Evolutionary conservation across 2,797 vertebrate species (phyloP), one percentile per base, ranked within the genome.

Genomic region (Toxotes lorentzi): DNA sequence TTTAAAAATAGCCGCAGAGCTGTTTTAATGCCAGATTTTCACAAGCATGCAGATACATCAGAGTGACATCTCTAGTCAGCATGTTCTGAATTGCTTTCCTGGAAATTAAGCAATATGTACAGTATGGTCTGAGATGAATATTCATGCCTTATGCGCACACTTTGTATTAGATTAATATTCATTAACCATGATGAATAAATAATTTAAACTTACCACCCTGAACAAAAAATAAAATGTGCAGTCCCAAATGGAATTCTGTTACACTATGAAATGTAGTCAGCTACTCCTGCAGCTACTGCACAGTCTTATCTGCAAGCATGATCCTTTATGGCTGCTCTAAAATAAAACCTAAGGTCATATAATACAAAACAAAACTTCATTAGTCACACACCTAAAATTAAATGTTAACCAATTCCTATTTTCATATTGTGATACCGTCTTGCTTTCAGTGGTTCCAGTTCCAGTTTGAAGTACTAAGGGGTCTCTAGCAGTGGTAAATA

Each of bases 261-360:
- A 45, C 41, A 4, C 14, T 48, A 11, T 57, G 27, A 63, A 71
- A 76, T 51, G n/a, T 24, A 24, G 43, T 34, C n/a, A 13, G 67
- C 54, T 70, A 34, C 45, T 45, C 54, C 16, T 69, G 10, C 17
- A 47, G 45, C n/a, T n/a, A n/a, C n/a, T n/a, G n/a, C 56, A 75
- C 21, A 56, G 16, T 48, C 40, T 77, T 69, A 78, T 85, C 63
- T 79, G 5, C n/a, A 21, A 54, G 47, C 16, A 8, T 16, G 71
- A 61, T 41, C 8, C 10, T 84, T 84, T 77, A 84, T 56, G 45
- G 62, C 56, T 3, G 0, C 62, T 45, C 47, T 75, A 47, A 85
- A 80, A 61, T 43, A 73, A 65, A 71, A 53, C 30, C 34, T 21
- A 66, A 24, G 32, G 32, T 60, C 45, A 68, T 27, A 51, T 40